These are phyloP conservation scores for Dendrocopos noguchii DNA, from an alignment of 2,113 vertebrate genomes.

Conservation along the genomic window DNA sequence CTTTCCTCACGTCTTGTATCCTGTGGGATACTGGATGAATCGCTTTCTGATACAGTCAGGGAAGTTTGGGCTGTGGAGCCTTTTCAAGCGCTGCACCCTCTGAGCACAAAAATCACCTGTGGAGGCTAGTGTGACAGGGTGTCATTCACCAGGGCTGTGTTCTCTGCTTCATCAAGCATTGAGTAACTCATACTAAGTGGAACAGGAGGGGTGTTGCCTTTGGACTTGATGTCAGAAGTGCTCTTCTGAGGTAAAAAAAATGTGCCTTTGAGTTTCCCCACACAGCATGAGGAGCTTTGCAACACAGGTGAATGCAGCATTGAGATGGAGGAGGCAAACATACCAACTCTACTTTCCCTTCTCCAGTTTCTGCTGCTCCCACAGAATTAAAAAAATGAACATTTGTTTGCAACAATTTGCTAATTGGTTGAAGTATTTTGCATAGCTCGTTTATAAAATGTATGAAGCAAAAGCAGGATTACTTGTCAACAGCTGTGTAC, in stretches of 20 bases:
- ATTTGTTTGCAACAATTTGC: background rate
- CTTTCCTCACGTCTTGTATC: background rate
- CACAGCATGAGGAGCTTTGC: background rate
- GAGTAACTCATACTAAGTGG: background rate
- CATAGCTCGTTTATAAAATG: background rate
- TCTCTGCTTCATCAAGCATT: rapidly evolving
- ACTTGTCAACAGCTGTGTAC: background rate
- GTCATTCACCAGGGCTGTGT: background rate
- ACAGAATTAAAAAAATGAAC: background rate
- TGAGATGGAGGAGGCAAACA: background rate
- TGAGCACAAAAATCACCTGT: background rate
- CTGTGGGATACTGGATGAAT: background rate
- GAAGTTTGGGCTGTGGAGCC: background rate
- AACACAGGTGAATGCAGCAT: background rate
- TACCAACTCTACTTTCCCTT: background rate
- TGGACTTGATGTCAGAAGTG: background rate
- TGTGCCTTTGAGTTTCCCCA: background rate
- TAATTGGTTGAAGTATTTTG: background rate
- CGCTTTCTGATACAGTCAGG: background rate
- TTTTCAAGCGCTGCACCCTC: too few species aligned
- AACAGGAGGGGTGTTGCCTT: background rate
- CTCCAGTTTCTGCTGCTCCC: background rate
- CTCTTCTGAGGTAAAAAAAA: background rate
- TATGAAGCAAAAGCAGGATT: background rate
- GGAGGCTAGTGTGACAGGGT: rapidly evolving